Evolutionary conservation across 2,888 invertebrate genomes (phyloP).

Genomic region (Mamestra brassicae): DNA sequence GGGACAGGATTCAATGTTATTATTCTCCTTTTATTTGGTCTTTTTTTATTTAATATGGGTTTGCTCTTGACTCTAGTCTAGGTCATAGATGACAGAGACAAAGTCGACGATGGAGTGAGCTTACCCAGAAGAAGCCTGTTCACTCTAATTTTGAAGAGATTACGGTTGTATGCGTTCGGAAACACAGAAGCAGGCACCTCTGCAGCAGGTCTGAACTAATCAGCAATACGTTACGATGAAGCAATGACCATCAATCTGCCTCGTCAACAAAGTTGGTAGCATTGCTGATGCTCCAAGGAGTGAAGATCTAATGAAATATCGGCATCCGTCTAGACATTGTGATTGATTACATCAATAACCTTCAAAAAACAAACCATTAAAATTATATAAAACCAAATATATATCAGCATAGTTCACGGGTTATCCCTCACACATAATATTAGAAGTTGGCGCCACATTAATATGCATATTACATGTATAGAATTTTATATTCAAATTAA

Average conservation of each 20-base stretch:
- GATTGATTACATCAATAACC: not conserved
- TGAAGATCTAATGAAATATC: not conserved
- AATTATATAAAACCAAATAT: constrained; percentile 17
- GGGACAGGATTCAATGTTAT: no score
- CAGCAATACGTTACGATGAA: not conserved
- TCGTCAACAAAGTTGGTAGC: no score
- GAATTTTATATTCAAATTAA: constrained; percentile 52
- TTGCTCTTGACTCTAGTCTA: no score
- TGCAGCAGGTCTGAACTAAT: not conserved
- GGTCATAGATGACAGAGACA: no score
- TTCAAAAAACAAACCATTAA: constrained; percentile 6
- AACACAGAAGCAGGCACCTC: no score
- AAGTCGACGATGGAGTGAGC: no score
- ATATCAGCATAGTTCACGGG: constrained; percentile 28
- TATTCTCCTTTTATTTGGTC: no score
- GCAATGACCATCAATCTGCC: not conserved
- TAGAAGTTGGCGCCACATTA: constrained; percentile 46
- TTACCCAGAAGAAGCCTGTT: no score
- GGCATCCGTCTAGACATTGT: not conserved
- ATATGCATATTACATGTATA: constrained; percentile 47
- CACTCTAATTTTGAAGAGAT: no score
- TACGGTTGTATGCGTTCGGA: no score
- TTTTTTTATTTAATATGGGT: no score
- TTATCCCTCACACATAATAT: constrained; percentile 30
- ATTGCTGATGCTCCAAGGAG: not conserved